Percentiles rank a stretch among this genome's conserved stretches.
These are phyloP conservation scores for Neocloeon triangulifer DNA, from an alignment of 1,140 invertebrate genomes.

Conservation along the genomic window DNA sequence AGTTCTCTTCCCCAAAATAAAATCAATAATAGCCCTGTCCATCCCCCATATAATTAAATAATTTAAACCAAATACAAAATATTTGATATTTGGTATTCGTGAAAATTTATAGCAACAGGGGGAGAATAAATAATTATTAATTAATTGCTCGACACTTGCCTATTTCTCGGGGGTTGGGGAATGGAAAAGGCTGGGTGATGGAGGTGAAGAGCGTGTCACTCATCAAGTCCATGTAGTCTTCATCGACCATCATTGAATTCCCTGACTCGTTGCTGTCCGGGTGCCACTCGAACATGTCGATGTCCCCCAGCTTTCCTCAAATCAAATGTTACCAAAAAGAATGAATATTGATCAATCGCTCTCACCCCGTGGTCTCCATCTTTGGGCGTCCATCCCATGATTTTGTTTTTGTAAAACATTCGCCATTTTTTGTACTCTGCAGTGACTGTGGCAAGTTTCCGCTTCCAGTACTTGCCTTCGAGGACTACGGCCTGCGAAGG, in stretches of 20 bases:
- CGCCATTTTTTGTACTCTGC: slow-evolving; percentile 99
- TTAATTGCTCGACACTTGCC: too few species aligned
- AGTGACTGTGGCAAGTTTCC: slow-evolving; percentile 84
- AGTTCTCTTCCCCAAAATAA: too few species aligned
- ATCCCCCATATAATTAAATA: not conserved
- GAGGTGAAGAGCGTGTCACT: slow-evolving; percentile 78
- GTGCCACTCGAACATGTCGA: slow-evolving; percentile 55
- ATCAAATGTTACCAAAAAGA: not conserved
- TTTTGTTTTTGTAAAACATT: slow-evolving; percentile 72
- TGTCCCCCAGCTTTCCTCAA: slow-evolving; percentile 40
- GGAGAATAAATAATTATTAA: too few species aligned
- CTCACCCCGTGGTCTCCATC: slow-evolving; percentile 57
- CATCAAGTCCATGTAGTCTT: slow-evolving; percentile 72
- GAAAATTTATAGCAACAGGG: too few species aligned
- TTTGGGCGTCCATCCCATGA: slow-evolving; percentile 47
- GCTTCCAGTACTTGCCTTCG: slow-evolving; percentile 98
- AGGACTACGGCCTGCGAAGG: slow-evolving; percentile 63
- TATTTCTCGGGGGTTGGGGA: slow-evolving; percentile 91
- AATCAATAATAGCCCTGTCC: not conserved
- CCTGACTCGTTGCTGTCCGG: slow-evolving; percentile 32
- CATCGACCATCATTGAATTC: slow-evolving; percentile 49
- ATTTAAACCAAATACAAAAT: too few species aligned
- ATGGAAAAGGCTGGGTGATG: slow-evolving; percentile 75
- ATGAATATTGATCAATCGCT: too few species aligned
- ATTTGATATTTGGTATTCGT: too few species aligned